Evolutionary conservation across 2,113 vertebrate genomes (phyloP).

Genomic region (Leucosticte australis): DNA sequence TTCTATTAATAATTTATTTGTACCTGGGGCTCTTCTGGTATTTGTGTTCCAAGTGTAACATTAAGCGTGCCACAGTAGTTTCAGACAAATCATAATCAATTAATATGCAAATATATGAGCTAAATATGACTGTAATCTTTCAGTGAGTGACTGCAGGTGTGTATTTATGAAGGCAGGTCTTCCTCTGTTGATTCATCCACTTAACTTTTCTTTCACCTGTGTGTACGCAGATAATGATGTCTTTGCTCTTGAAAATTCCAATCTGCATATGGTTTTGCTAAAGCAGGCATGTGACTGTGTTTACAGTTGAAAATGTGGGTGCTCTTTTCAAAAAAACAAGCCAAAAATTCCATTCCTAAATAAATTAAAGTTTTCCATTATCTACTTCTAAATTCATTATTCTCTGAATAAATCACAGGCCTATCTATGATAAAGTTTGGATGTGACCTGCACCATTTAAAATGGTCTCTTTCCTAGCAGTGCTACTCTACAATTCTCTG

Average conservation of each 20-base stretch:
- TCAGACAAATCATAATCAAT: neutral
- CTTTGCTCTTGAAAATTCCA: neutral
- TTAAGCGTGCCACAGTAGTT: neutral
- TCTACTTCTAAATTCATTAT: neutral
- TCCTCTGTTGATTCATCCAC: neutral
- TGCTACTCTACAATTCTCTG: neutral
- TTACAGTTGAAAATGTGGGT: neutral
- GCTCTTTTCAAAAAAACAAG: neutral
- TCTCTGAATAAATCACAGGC: neutral
- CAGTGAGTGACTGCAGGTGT: neutral
- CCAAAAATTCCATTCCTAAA: neutral
- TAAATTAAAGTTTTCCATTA: neutral
- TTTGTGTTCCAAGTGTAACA: neutral
- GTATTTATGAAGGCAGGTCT: neutral
- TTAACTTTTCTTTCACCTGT: conserved; percentile 17
- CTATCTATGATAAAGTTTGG: neutral
- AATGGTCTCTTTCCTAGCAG: neutral
- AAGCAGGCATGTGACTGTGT: neutral
- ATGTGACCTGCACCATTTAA: neutral
- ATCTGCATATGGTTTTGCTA: neutral
- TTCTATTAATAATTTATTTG: neutral
- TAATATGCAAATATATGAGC: neutral
- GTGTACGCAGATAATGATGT: neutral
- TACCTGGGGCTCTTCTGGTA: neutral
- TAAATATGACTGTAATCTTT: neutral